Evolutionary conservation across 92 coral and sea anemone genomes (phyloP), one percentile per base, ranked within the genome.

Genomic region (Actinernus sp.): DNA sequence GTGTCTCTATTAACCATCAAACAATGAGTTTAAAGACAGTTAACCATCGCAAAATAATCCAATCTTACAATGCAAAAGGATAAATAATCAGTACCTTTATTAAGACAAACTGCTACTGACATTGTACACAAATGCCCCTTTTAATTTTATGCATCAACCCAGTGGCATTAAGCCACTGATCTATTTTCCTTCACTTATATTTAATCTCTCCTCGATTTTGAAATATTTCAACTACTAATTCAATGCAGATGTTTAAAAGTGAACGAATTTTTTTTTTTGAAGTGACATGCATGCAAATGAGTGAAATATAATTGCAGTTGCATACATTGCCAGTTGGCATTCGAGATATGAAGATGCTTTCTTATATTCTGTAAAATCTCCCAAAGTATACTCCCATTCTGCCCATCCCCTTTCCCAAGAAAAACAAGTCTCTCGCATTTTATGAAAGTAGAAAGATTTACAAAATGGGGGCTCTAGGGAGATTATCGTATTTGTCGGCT

Each of bases 201-300:
- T 70, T 55, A 38, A 48, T 31, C 57, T 70, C 2, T 43, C 33
- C 48, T 57, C 65, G 30, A 55, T 53, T 70, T 68, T 51, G 49
- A 57, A 70, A 70, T 41, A 49, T 46, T 70, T 62, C 58, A 50
- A 57, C 78, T 70, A 70, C 48, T 70, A 3, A n/a, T 45, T 31
- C 43, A 48, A 57, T 55, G 47, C 43, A 44, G 53, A 31, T 49
- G 38, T 64, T 45, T 45, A 45, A 44, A 68, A 46, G 78, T 70
- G 78, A 45, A 57, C 30, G 66, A 37, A 57, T 57, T 51, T 52
- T 57, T 70, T 14, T 54, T 53, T 68, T 55, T 55, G 9, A 44
- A 34, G 58, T 70, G 65, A 57, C 78, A 70, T 70, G 78, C 78
- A 55, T 57, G 61, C 78, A 57, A 56, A 57, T 70, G 66, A 70